Base-by-base conservation (phyloP, 2,797 vertebrate species). In the Siniperca scherzeri region DNA sequence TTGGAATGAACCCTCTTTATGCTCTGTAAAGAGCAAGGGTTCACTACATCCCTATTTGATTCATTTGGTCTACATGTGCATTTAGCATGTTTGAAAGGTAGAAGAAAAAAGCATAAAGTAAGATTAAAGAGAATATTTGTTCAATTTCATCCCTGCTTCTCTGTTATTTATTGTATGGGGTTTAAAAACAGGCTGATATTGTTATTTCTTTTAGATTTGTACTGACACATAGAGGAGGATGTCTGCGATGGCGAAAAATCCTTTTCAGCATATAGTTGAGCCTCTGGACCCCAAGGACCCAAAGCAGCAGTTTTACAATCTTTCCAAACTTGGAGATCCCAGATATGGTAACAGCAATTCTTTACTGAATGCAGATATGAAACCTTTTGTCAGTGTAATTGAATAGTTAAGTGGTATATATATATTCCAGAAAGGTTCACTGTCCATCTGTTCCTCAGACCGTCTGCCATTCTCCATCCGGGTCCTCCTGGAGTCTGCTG, bases 401-500 rank as follows among this genome's bases (percentile, higher is more conserved):
- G 1, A 38, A 3, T 38, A 5, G 12, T 50, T 61, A 22, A 21
- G 19, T 17, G 7, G 11, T 27, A 27, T 27, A 2, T n/a, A 7
- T 21, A 4, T 60, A 0, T 50, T 42, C 3, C 1, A n/a, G 2
- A 46, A 22, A 25, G 0, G 14, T 76, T 61, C 36, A 42, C 50
- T 60, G 3, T 81, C 55, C 52, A 0, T 55, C 13, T 83, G 38
- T 56, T 69, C 62, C 79, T 53, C 13, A 99, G 99, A 84, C 30
- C 94, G 70, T 27, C 93, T 99, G 70, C 99, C 99, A 0, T 99
- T 98, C 95, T 99, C 98, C 33, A 96, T 99, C 89, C 95, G 98
- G 81, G 93, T 99, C 76, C 96, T 99, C 57, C 89, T 99, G 93
- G 99, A 99, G 92, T 96, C 98, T 12, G 98, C 99, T 0, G 61